phyloP scores from a whole-genome alignment of 2,888 invertebrate genomes.

The Sesia bembeciformis region DNA sequence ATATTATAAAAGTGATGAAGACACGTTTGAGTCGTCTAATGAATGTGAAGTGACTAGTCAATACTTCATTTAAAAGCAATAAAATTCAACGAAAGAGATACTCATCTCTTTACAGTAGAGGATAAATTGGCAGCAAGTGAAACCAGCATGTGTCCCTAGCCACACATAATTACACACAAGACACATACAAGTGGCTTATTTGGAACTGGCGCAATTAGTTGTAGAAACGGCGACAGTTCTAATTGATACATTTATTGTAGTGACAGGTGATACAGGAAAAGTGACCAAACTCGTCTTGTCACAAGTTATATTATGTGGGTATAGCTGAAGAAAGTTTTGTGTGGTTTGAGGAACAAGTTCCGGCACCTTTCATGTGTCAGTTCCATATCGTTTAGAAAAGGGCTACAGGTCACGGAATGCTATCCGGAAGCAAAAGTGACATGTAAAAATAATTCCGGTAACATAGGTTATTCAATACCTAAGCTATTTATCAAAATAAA shows the following conservation, averaged over 20 bases:
- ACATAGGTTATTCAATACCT: neutral
- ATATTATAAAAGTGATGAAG: too few species aligned
- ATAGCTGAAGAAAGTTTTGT: slow-evolving; percentile 20
- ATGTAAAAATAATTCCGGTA: neutral
- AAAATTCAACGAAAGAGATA: too few species aligned
- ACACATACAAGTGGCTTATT: neutral
- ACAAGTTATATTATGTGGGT: slow-evolving; percentile 6
- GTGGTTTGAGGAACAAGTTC: slow-evolving; percentile 16
- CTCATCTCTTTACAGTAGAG: too few species aligned
- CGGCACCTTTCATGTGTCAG: slow-evolving; percentile 12
- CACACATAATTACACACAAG: neutral
- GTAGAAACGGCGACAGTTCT: slow-evolving; percentile 14
- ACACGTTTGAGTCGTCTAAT: too few species aligned
- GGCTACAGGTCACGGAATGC: slow-evolving; percentile 4
- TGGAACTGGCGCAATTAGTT: neutral
- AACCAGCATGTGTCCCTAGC: too few species aligned
- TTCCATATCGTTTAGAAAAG: slow-evolving; percentile 10
- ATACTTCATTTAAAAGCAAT: too few species aligned
- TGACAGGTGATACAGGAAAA: slow-evolving; percentile 19
- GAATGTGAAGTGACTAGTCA: too few species aligned
- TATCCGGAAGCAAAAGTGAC: neutral
- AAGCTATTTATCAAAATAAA: too few species aligned
- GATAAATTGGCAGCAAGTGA: too few species aligned
- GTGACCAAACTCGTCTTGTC: slow-evolving; percentile 23
- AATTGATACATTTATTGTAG: slow-evolving; percentile 25